Percentiles rank a stretch among this genome's conserved stretches.
Conservation (phyloP, 2,113 vertebrate species). For the Taxidea taxus region DNA sequence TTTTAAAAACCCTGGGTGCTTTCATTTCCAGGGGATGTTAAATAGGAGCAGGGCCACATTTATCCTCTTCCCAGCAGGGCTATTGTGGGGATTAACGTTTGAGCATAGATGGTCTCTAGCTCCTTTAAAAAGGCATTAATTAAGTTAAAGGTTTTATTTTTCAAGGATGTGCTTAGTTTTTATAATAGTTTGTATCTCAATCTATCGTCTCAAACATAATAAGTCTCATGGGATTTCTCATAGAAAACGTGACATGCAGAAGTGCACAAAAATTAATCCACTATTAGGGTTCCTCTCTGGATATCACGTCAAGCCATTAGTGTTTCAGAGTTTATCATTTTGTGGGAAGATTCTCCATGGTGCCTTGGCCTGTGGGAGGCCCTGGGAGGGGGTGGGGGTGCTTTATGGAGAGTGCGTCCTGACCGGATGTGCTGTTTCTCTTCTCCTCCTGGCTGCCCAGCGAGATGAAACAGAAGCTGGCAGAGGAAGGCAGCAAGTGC, state of each 20-base stretch:
- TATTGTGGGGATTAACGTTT: background rate
- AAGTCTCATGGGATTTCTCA: background rate
- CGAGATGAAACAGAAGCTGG: slow-evolving; percentile 97
- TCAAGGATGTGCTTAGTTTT: background rate
- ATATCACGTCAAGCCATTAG: background rate
- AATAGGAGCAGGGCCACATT: background rate
- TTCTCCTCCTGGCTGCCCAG: slow-evolving; percentile 76
- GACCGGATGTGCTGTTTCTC: background rate
- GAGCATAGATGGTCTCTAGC: background rate
- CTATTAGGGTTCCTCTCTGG: background rate
- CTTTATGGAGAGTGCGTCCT: background rate
- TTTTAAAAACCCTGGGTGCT: background rate
- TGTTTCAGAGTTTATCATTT: background rate
- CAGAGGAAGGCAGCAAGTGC: slow-evolving; percentile 95
- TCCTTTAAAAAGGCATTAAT: slow-evolving; percentile 18
- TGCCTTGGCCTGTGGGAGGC: too few species aligned
- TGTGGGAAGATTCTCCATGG: rapidly evolving
- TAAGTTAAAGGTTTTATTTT: background rate
- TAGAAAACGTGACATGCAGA: background rate
- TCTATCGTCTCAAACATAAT: background rate
- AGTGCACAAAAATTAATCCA: background rate
- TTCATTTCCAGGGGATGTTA: background rate
- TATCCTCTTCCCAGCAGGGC: background rate
- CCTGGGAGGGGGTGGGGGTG: too few species aligned
- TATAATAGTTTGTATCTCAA: background rate